These are phyloP conservation scores for Typhlomys cinereus DNA, from an alignment of 2,113 vertebrate genomes.

Conservation along the genomic window DNA sequence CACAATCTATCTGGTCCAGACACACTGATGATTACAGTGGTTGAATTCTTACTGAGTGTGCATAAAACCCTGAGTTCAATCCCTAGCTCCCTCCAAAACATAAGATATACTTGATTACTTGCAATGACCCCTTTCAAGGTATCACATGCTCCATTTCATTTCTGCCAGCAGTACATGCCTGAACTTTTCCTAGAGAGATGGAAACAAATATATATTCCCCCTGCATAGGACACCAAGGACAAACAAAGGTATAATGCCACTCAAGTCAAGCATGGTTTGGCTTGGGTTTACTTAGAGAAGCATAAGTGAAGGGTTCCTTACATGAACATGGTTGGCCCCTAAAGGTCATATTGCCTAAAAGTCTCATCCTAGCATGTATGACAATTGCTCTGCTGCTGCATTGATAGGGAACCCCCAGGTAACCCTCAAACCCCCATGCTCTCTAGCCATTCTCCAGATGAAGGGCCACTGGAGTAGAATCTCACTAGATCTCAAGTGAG, in stretches of 20 bases:
- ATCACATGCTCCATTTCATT: neutral
- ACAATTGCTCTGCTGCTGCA: no score
- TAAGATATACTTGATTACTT: neutral
- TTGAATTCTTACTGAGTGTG: neutral
- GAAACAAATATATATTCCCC: neutral
- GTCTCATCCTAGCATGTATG: neutral
- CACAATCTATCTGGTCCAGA: no score
- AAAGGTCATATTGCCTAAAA: neutral
- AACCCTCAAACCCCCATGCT: no score
- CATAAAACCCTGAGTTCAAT: neutral
- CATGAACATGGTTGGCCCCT: neutral
- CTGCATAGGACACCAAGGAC: neutral
- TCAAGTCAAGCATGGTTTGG: no score
- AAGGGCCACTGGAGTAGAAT: neutral
- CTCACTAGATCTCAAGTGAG: no score
- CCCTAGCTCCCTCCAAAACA: neutral
- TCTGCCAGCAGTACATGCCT: neutral
- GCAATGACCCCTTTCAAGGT: neutral
- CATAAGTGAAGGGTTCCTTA: neutral
- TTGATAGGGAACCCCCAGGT: no score
- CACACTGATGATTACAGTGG: neutral
- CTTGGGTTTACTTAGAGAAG: neutral
- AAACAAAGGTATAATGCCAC: neutral
- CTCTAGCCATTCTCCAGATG: neutral
- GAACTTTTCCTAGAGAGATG: neutral